Percentiles rank a stretch among this genome's conserved stretches.
These are phyloP conservation scores for Schizopygopsis malacanthus DNA, from an alignment of 2,797 vertebrate species.

Conservation along the genomic window DNA sequence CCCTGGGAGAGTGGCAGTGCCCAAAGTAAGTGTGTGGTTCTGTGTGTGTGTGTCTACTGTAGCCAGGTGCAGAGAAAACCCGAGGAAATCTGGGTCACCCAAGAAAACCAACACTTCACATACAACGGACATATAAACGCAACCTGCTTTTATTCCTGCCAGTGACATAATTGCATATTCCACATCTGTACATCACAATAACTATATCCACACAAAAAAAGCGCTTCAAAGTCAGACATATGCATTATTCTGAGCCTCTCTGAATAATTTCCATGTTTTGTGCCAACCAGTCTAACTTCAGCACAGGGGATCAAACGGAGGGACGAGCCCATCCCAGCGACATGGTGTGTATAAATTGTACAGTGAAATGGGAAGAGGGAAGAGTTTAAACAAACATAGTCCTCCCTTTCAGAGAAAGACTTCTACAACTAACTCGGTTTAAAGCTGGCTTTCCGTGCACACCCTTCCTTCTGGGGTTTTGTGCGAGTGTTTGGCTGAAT, in stretches of 20 bases:
- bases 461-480: conserved; percentile 24
- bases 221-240: conserved; percentile 21
- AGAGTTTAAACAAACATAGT: conserved; percentile 45
- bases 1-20: conserved; percentile 40
- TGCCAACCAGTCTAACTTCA: conserved; percentile 41
- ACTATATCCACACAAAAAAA: conserved; percentile 11
- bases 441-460: conserved; percentile 27
- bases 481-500: conserved; percentile 3
- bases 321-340: conserved; percentile 5
- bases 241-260: conserved; percentile 16
- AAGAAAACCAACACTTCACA: conserved; percentile 21
- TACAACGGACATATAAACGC: not conserved
- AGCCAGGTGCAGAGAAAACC: conserved; percentile 41
- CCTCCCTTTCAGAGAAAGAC: conserved; percentile 14
- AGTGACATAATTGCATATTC: not conserved
- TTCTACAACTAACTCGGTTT: conserved; percentile 18
- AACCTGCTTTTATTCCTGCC: not conserved
- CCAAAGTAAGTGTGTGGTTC: conserved; percentile 30
- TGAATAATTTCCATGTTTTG: conserved; percentile 31
- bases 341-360: conserved; percentile 28
- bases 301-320: conserved; percentile 22
- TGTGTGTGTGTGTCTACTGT: conserved; percentile 20
- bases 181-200: conserved; percentile 3
- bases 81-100: conserved; percentile 35
- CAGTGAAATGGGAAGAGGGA: conserved; percentile 30